Evolutionary conservation across 2,888 invertebrate species (phyloP), one percentile per base, ranked within the genome.

Genomic region (Mayetiola destructor): DNA sequence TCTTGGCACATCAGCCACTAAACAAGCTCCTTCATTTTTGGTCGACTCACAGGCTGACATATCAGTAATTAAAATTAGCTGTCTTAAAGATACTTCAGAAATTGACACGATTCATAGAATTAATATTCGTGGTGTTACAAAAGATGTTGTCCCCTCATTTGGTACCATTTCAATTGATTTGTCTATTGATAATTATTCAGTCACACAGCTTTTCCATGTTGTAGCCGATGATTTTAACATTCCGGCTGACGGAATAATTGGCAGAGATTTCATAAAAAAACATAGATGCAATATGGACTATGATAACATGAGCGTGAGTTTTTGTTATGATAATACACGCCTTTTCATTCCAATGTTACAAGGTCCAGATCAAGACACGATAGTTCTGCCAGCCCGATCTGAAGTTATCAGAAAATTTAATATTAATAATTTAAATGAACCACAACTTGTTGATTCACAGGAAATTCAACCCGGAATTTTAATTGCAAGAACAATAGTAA

Each of bases 221-320:
- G 52, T 52, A 2, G 29, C 52, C 9, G 30, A 52, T 30, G 42
- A 42, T 23, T 53, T 53, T 16, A 29, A 53, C 30, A 30, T 53
- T 30, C 53, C 53, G 6, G 27, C 55, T 6, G 55, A 55, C 8
- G 55, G 55, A n/a, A 55, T 55, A 18, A 35, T 55, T 4, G 55
- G 55, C 1, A 55, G 14, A 35, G 55, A 55, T 6, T 55, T 55
- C n/a, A 35, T 30, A 14, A 55, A 55, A 55, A 36, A 18, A 12
- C 35, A 29, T 21, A 36, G 12, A 36, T 55, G 55, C 12, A 36
- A 32, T 10, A 55, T 55, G 3, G 30, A 36, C 20, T 55, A 55
- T 36, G 14, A 18, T n/a, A n/a, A 55, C 18, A 55, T 21, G 21
- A 18, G 21, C 1, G 16, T 32, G 2, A 18, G 20, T 6, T 9